Evolutionary conservation across 2,888 invertebrate genomes (phyloP).

Genomic region (Copidosoma aretas): DNA sequence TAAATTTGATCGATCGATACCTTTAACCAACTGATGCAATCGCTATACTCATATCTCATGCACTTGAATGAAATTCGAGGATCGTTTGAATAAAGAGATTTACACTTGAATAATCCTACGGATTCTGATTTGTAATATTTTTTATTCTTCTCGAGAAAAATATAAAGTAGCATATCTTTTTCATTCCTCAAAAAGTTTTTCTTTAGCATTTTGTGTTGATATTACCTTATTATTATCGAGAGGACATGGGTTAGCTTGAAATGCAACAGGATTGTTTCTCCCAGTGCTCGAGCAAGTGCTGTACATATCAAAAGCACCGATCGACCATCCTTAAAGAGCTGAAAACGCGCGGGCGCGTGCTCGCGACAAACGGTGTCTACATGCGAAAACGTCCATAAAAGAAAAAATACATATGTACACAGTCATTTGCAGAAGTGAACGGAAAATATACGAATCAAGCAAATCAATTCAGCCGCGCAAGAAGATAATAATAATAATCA

Average conservation of each 20-base stretch:
- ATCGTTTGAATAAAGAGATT: slow-evolving; percentile 19
- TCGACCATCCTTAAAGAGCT: slow-evolving; percentile 34
- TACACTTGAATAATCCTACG: slow-evolving; percentile 25
- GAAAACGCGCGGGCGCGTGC: slow-evolving; percentile 29
- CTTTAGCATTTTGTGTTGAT: slow-evolving; percentile 7
- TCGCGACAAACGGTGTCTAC: slow-evolving; percentile 8
- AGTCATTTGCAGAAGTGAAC: slow-evolving; percentile 24
- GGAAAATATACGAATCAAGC: slow-evolving; percentile 17
- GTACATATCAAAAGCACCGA: slow-evolving; percentile 34
- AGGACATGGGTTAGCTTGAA: slow-evolving; percentile 8
- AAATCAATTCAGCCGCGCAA: slow-evolving; percentile 11
- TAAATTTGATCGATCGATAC: slow-evolving; percentile 40
- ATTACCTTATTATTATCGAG: slow-evolving; percentile 5
- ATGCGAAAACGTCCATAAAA: slow-evolving; percentile 30
- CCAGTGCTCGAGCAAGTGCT: slow-evolving; percentile 23
- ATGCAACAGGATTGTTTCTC: slow-evolving; percentile 13
- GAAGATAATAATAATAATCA: no score
- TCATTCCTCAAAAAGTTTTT: slow-evolving; percentile 7
- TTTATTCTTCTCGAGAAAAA: slow-evolving; percentile 25
- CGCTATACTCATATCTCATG: not conserved
- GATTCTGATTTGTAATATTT: slow-evolving; percentile 2
- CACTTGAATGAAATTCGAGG: slow-evolving; percentile 23
- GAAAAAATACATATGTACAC: slow-evolving; percentile 20
- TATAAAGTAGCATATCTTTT: slow-evolving; percentile 25
- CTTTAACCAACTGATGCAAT: slow-evolving; percentile 19